Evolutionary conservation across 1,140 invertebrate species (phyloP).

Genomic region (Heliconius nattereri): DNA sequence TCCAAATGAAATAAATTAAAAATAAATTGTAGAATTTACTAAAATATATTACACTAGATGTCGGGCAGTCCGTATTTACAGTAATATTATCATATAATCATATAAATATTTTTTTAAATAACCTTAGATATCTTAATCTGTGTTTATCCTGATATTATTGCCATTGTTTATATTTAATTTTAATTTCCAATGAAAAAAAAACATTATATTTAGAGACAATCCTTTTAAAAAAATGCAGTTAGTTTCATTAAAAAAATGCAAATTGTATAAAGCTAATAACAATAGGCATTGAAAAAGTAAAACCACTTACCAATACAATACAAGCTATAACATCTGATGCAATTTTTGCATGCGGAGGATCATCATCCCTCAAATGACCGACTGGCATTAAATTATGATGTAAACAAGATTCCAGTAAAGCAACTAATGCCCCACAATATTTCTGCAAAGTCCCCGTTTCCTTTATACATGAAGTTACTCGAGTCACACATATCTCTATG

Average conservation of each 20-base stretch:
- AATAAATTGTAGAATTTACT: no score
- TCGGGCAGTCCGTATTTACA: not conserved
- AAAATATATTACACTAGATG: no score
- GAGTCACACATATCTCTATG: slow-evolving; percentile 95
- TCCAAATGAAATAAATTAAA: no score
- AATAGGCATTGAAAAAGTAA: no score
- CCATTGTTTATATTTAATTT: not conserved
- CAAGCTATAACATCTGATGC: slow-evolving; percentile 96
- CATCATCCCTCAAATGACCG: slow-evolving; percentile 86
- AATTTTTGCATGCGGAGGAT: slow-evolving; percentile 97
- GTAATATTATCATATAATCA: not conserved
- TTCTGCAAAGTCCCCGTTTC: slow-evolving; percentile 94
- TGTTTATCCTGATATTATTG: not conserved
- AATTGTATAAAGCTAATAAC: no score
- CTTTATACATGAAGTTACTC: slow-evolving; percentile 93
- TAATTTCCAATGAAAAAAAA: not conserved
- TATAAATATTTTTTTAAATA: not conserved
- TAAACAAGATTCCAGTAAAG: slow-evolving; percentile 92
- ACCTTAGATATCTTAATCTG: not conserved
- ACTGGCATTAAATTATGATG: slow-evolving; percentile 92
- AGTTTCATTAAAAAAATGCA: no score
- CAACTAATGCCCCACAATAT: slow-evolving; percentile 90
- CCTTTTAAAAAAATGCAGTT: no score
- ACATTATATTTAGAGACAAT: not conserved
- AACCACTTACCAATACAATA: slow-evolving; percentile 90